Conservation (phyloP, 1,140 invertebrate species). For the Lepidotrigona ventralis region DNA sequence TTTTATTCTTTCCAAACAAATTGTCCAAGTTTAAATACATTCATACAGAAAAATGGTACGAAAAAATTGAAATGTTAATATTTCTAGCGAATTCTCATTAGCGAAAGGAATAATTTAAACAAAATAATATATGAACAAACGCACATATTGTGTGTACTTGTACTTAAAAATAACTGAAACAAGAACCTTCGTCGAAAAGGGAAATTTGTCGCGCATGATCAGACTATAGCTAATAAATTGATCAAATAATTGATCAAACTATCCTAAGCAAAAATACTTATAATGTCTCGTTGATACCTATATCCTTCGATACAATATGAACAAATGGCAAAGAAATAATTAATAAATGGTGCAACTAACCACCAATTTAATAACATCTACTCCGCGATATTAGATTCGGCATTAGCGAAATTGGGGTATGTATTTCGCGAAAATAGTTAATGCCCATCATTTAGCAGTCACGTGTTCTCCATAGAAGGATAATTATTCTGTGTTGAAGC, state of each 20-base stretch:
- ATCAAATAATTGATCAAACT: no score
- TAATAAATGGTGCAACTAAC: background rate
- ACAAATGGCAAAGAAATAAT: no score
- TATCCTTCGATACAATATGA: no score
- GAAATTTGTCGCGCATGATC: background rate
- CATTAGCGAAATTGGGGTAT: background rate
- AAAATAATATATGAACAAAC: background rate
- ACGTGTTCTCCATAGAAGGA: no score
- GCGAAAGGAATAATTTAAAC: background rate
- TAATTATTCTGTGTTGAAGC: constrained; percentile 22
- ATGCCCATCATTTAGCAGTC: no score
- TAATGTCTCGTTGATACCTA: no score
- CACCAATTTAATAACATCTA: background rate
- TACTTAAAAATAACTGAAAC: background rate
- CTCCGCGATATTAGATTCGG: background rate
- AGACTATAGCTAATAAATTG: background rate
- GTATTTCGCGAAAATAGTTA: background rate
- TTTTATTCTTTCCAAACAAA: background rate
- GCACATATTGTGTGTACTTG: background rate
- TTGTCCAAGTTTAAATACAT: background rate
- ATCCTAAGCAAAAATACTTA: no score
- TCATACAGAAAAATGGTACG: background rate
- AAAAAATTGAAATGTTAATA: background rate
- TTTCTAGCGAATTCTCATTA: background rate
- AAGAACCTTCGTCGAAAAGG: no score